Base-by-base conservation (phyloP, 2,113 vertebrate species). In the Chrysemys picta region DNA sequence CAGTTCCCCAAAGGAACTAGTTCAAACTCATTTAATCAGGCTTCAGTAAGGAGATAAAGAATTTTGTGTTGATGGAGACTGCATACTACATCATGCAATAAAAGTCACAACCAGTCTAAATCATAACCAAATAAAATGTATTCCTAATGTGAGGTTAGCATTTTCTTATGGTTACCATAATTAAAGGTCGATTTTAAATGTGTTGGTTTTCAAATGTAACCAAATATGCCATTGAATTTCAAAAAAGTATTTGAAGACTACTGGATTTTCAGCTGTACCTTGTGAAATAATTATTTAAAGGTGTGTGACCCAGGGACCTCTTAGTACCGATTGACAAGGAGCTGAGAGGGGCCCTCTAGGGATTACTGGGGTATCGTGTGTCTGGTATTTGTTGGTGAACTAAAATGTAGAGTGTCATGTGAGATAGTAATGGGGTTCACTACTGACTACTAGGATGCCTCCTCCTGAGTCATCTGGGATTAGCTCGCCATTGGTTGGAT, bases 21-120 rank as follows among this genome's bases (percentile, higher is more conserved):
- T 91, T 96, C 87, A 96, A 96, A 69, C 50, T 89, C 81, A 49
- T 94, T 95, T 94, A 95, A 95, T 96, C 91, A 95, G 85, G 80
- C 88, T 94, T 83, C 85, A 93, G 8, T 84, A 78, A 95, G 85
- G 38, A 96, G 59, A 24, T 57, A 94, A 90, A 85, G 49, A 85
- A 79, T 92, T 65, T 91, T 49, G 31, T 92, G 79, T 53, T 96
- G 94, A 90, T 78, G 90, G 96, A 91, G 96, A 88, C 69, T 54
- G 57, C 89, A 85, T 89, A 86, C n/a, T 83, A 35, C 53, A 53
- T 91, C 93, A 97, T 59, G 62, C 83, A 93, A 88, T 90, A 95
- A 96, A 95, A 84, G 83, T 78, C 49, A 80, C 59, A 88, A 69
- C 22, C 38, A 79, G 50, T 52, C 88, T 92, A 0, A 1, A n/a